Evolutionary conservation across 2,113 vertebrate genomes (phyloP).

Genomic region (Halichoeres trimaculatus): DNA sequence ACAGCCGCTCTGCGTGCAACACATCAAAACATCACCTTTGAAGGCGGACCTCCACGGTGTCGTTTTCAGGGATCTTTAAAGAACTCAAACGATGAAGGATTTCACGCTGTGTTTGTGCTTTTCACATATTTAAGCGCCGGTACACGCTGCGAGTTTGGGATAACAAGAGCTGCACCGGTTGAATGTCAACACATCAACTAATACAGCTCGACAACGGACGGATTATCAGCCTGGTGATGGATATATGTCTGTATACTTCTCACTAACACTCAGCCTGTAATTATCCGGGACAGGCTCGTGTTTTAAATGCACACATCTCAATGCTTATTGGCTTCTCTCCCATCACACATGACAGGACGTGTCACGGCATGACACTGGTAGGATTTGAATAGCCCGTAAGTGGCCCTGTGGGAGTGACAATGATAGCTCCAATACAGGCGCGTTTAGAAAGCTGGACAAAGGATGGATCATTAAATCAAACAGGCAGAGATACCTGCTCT

Average conservation of each 20-base stretch:
- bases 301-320: constrained; percentile 34
- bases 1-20: constrained; percentile 25
- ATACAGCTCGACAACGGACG: background rate
- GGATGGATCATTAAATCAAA: constrained; percentile 49
- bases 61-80: constrained; percentile 40
- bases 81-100: constrained; percentile 21
- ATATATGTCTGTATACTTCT: background rate
- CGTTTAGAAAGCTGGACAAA: constrained; percentile 31
- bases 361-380: constrained; percentile 8
- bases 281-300: constrained; percentile 9
- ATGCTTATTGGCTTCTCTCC: constrained; percentile 10
- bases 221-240: constrained; percentile 2
- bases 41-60: background rate
- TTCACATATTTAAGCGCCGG: background rate
- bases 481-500: constrained; percentile 7
- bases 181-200: constrained; percentile 29
- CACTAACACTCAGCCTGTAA: background rate
- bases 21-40: constrained; percentile 47
- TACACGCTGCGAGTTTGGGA: constrained; percentile 9
- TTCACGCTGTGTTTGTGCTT: constrained; percentile 26
- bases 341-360: constrained; percentile 18
- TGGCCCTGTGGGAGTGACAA: constrained; percentile 30
- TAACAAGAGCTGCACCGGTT: background rate
- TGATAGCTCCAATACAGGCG: constrained; percentile 34
- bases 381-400: constrained; percentile 49